phyloP scores from a whole-genome alignment of 2,888 invertebrate genomes.

The Zeuzera pyrina region DNA sequence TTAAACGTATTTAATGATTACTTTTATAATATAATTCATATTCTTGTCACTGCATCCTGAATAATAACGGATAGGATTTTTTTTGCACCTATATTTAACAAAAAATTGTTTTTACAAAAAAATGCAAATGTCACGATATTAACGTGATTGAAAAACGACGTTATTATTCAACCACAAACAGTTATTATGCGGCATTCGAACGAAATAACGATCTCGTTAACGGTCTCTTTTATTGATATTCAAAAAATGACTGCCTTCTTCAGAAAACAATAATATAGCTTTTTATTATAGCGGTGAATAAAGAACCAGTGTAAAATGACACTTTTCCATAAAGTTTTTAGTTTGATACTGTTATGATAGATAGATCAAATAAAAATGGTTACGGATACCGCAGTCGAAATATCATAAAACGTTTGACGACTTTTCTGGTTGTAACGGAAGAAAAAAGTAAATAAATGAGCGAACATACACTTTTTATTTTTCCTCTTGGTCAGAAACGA shows the following conservation, averaged over 20 bases:
- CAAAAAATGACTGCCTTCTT: constrained; percentile 14
- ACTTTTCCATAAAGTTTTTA: background rate
- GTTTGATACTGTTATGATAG: too few relatives aligned
- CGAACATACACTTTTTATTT: constrained; percentile 22
- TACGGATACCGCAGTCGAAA: too few relatives aligned
- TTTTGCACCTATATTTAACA: too few relatives aligned
- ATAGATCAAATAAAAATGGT: too few relatives aligned
- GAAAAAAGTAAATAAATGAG: constrained; percentile 22
- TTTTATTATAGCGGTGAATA: constrained; percentile 14
- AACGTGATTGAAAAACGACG: background rate
- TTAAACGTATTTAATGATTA: too few relatives aligned
- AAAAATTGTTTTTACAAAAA: too few relatives aligned
- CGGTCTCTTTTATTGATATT: constrained; percentile 2
- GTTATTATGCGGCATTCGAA: background rate
- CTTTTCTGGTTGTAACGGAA: constrained; percentile 3
- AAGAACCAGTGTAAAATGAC: constrained; percentile 1
- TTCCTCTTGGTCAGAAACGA: too few relatives aligned
- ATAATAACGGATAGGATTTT: too few relatives aligned
- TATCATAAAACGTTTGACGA: constrained; percentile 16
- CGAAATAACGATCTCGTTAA: constrained; percentile 10
- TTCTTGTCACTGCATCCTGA: too few relatives aligned
- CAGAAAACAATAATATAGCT: constrained; percentile 17
- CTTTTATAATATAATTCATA: too few relatives aligned
- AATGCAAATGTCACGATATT: constrained; percentile 1
- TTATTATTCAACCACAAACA: constrained; percentile 3